These are phyloP conservation scores for Zoanthus gigantus DNA, from an alignment of 92 coral and sea anemone genomes.

Conservation along the genomic window DNA sequence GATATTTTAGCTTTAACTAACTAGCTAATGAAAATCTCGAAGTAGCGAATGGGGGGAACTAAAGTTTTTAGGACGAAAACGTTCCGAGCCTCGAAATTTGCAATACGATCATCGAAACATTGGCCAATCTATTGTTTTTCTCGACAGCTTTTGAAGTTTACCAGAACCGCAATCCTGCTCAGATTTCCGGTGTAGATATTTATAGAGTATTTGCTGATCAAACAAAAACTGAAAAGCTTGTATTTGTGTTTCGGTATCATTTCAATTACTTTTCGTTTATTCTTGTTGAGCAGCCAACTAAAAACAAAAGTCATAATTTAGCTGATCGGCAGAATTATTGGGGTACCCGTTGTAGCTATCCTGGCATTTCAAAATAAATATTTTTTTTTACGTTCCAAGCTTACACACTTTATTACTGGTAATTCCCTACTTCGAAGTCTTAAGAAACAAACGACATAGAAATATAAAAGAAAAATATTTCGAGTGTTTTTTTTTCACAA, in stretches of 20 bases:
- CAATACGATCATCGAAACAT: conserved; percentile 5
- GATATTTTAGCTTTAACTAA: background rate
- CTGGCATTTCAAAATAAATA: background rate
- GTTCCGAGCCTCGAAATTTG: background rate
- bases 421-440: background rate
- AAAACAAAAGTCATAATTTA: conserved; percentile 4
- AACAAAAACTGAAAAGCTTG: conserved; percentile 7
- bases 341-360: conserved; percentile 6
- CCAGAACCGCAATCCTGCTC: conserved; percentile 5
- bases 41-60: conserved; percentile 1
- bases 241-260: conserved; percentile 6
- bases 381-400: background rate
- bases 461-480: background rate
- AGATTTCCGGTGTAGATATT: conserved; percentile 20
- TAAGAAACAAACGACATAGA: background rate
- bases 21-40: background rate
- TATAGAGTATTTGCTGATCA: conserved; percentile 17
- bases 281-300: conserved; percentile 28
- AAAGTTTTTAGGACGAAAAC: conserved; percentile 17
- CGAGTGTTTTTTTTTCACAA: background rate
- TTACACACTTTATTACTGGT: background rate
- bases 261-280: conserved; percentile 11
- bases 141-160: conserved; percentile 16
- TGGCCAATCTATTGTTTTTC: conserved; percentile 21
- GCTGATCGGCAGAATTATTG: conserved; percentile 1